Evolutionary conservation across 1,140 invertebrate genomes (phyloP).

Genomic region (Rhyacophila brunnea): DNA sequence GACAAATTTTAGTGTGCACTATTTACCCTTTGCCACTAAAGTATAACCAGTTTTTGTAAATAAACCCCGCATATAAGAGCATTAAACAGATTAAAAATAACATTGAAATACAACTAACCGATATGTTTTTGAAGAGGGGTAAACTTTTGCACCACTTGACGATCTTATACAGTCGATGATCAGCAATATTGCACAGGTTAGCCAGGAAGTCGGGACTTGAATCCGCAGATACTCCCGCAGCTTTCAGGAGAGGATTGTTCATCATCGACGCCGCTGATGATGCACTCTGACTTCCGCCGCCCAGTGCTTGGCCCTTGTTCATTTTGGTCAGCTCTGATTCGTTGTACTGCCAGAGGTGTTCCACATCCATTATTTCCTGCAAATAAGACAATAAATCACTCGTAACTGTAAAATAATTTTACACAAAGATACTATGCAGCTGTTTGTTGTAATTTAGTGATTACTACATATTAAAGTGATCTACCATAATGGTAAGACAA

Average conservation of each 20-base stretch:
- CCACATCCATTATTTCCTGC: constrained; percentile 91
- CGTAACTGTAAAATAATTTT: too few relatives aligned
- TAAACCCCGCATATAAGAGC: too few relatives aligned
- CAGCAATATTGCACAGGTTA: constrained; percentile 89
- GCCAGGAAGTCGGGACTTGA: constrained; percentile 81
- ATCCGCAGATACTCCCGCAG: constrained; percentile 60
- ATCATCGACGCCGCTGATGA: constrained; percentile 35
- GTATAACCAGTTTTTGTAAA: too few relatives aligned
- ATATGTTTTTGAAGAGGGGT: constrained; percentile 94
- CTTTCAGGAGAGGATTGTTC: constrained; percentile 61
- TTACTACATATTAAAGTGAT: too few relatives aligned
- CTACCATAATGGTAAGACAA: too few relatives aligned
- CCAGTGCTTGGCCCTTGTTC: constrained; percentile 50
- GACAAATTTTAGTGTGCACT: too few relatives aligned
- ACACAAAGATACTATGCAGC: too few relatives aligned
- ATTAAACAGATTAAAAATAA: too few relatives aligned
- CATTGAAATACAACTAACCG: constrained; percentile 59
- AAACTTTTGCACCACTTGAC: constrained; percentile 98
- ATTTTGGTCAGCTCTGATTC: constrained; percentile 65
- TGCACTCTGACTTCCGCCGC: constrained; percentile 37
- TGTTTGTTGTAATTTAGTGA: too few relatives aligned
- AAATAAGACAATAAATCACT: constrained; percentile 35
- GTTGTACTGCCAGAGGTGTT: constrained; percentile 90
- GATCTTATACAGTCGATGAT: constrained; percentile 94
- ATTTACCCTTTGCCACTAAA: too few relatives aligned